These are phyloP conservation scores for Mus minutoides DNA, from an alignment of 2,797 vertebrate genomes.

Conservation along the genomic window DNA sequence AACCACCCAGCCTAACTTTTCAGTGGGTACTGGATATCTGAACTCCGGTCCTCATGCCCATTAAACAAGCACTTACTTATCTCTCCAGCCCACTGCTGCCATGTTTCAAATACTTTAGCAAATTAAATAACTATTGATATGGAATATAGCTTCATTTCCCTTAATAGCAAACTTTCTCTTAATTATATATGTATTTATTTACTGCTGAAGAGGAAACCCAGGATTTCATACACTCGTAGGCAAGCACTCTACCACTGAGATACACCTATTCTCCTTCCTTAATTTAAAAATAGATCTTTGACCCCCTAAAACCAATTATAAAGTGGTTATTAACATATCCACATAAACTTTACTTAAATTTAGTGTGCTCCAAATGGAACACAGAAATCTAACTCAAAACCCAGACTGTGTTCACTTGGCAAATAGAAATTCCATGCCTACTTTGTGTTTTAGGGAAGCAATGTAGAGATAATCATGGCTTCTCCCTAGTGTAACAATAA, in stretches of 20 bases:
- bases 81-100: background rate
- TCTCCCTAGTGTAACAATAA: background rate
- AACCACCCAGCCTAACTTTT: background rate
- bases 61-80: background rate
- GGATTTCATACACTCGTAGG: background rate
- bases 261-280: background rate
- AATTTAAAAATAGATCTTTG: conserved; percentile 3
- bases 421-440: background rate
- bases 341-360: conserved; percentile 20
- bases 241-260: background rate
- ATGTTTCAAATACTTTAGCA: conserved; percentile 10
- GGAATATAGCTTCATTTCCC: background rate
- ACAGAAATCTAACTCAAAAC: background rate
- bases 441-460: background rate
- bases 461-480: background rate
- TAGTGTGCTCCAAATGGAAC: background rate
- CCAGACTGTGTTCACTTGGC: background rate
- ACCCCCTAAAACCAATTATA: conserved; percentile 22
- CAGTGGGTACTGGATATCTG: background rate
- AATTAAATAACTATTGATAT: conserved; percentile 36
- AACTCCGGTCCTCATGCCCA: background rate
- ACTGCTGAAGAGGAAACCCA: background rate
- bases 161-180: background rate
- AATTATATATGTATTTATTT: background rate
- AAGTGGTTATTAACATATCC: conserved; percentile 32